Percentiles rank a stretch among this genome's conserved stretches.
Conservation (phyloP, 1,140 invertebrate genomes). For the Palaemon carinicauda region DNA sequence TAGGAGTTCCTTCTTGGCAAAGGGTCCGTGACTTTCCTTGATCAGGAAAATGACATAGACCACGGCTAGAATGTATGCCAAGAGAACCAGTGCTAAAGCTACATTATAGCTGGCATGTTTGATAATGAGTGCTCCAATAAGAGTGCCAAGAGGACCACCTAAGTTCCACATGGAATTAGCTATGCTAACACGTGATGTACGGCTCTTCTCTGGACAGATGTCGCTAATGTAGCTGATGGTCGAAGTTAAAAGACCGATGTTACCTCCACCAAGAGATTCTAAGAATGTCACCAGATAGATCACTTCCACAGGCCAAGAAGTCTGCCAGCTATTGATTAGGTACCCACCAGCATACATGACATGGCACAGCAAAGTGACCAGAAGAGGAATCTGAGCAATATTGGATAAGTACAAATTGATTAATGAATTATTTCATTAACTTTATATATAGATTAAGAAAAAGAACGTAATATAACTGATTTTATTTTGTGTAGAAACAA, state of each 20-base stretch:
- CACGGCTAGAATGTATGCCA: conserved; percentile 10
- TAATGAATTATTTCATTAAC: too few relatives aligned
- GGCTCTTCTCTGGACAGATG: conserved; percentile 35
- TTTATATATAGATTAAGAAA: too few relatives aligned
- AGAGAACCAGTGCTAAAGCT: conserved; percentile 26
- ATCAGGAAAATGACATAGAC: conserved; percentile 38
- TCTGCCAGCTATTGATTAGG: conserved; percentile 20
- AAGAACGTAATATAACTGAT: too few relatives aligned
- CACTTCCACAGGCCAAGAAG: conserved; percentile 35
- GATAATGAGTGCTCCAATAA: conserved; percentile 38
- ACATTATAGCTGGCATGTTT: conserved; percentile 16
- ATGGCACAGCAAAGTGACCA: conserved; percentile 29
- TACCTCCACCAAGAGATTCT: conserved; percentile 32
- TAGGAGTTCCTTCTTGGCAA: conserved; percentile 15
- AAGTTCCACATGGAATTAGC: conserved; percentile 50
- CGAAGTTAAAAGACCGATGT: conserved; percentile 16
- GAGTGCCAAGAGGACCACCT: conserved; percentile 45
- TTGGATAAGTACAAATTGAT: too few relatives aligned
- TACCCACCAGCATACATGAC: conserved; percentile 31
- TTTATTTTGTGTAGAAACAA: too few relatives aligned
- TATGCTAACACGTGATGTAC: conserved; percentile 35
- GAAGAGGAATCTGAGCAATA: conserved; percentile 39
- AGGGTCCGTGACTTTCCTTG: conserved; percentile 51
- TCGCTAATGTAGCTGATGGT: conserved; percentile 50
- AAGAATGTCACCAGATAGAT: conserved; percentile 42